Evolutionary conservation across 2,113 vertebrate species (phyloP), one percentile per base, ranked within the genome.

Genomic region (Cinclus mexicanus): DNA sequence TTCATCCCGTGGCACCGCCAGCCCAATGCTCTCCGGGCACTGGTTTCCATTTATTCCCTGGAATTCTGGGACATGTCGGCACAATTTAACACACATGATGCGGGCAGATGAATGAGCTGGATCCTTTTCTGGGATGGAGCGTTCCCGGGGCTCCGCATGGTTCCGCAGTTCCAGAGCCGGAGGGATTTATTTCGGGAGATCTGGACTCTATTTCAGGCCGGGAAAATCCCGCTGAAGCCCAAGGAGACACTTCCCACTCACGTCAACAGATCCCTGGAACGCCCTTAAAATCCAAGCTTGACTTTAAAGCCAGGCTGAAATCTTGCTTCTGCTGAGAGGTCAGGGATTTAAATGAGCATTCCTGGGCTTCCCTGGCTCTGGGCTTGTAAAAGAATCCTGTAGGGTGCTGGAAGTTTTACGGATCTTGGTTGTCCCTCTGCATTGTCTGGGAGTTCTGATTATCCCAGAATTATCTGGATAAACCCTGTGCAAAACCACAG

Each of bases 1-100:
- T 35, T 92, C 90, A 81, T 86, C 56, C 92, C 18, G 24, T 64
- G 61, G 69, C 94, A 91, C 28, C 14, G 19, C 59, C 22, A 94
- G 92, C 67, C 2, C 10, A 69, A 72, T 3, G 29, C 78, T 87
- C 88, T 57, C 75, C 14, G 44, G 92, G 90, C 79, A 56, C 94
- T 96, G 95, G 57, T 95, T 97, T 17, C 95, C 95, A 96, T 93
- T 92, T 88, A 28, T 80, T 77, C 22, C 35, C 82, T 49, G 61
- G 90, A 86, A 90, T 86, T 96, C 92, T 88, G 94, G 87, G 94
- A 83, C 50, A 75, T 49, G 93, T 88, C 56, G 28, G 87, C 75
- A 85, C 82, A 71, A 94, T 96, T 94, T 74, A 90, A 93, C 52
- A 76, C 92, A 93, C 87, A 83, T 52, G 82, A 95, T 78, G 93